phyloP scores from a whole-genome alignment of 2,797 vertebrate genomes.

The Cynodonichthys magdalenae region DNA sequence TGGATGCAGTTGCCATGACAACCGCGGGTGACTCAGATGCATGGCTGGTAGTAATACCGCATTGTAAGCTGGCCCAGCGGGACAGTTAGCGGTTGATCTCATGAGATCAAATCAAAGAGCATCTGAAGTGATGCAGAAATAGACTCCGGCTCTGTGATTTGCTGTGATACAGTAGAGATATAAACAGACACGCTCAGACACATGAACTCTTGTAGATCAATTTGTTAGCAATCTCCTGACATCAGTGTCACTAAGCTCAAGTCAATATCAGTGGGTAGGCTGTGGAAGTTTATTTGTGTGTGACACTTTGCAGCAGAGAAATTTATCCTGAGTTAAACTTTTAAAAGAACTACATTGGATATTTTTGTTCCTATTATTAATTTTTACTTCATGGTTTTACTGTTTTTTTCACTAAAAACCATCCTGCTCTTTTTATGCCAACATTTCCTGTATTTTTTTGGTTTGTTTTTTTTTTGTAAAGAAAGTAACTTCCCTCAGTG shows the following conservation, averaged over 20 bases:
- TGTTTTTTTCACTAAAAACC: too few species aligned
- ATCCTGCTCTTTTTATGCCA: too few species aligned
- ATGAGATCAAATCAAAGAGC: constrained; percentile 17
- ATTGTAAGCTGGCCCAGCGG: background rate
- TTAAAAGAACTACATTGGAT: background rate
- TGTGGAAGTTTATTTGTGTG: background rate
- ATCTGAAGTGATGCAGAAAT: constrained; percentile 12
- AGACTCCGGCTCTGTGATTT: background rate
- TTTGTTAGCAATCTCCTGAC: constrained; percentile 3
- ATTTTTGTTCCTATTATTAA: background rate
- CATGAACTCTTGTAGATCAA: constrained; percentile 8
- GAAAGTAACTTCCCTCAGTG: too few species aligned
- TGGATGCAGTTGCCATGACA: background rate
- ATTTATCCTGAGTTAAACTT: constrained; percentile 10
- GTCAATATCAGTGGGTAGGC: constrained; percentile 1
- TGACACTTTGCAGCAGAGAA: background rate
- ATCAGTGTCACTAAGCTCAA: constrained; percentile 1
- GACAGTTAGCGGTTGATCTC: constrained; percentile 5
- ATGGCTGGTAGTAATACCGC: background rate
- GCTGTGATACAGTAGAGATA: background rate
- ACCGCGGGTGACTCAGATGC: background rate
- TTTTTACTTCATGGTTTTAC: background rate
- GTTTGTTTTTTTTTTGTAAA: too few species aligned
- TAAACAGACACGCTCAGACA: background rate
- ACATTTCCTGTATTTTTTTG: too few species aligned